These are phyloP conservation scores for Alligator sinensis DNA, from an alignment of 2,113 vertebrate genomes.

Conservation along the genomic window DNA sequence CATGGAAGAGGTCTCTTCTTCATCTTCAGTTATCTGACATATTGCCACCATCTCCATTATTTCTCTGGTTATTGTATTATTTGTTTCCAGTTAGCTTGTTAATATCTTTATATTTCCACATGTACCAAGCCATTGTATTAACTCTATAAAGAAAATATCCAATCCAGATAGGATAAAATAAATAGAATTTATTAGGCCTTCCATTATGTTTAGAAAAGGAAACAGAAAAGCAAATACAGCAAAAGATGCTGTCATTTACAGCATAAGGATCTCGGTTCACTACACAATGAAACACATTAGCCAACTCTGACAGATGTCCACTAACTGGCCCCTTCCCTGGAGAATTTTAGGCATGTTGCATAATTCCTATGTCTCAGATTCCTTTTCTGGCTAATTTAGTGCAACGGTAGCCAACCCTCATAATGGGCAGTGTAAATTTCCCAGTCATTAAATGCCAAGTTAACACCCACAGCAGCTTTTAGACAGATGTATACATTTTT, in stretches of 20 bases:
- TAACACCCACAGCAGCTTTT: slow-evolving; percentile 12
- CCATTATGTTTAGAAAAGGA: neutral
- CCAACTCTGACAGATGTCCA: neutral
- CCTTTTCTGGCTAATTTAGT: neutral
- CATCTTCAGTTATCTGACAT: neutral
- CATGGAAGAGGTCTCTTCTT: neutral
- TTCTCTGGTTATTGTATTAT: neutral
- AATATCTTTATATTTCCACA: neutral
- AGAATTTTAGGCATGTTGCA: neutral
- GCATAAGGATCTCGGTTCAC: neutral
- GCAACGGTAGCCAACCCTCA: neutral
- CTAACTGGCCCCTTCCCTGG: neutral
- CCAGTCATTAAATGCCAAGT: slow-evolving; percentile 36
- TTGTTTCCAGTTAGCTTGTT: neutral
- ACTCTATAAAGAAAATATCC: neutral
- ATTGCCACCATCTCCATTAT: neutral
- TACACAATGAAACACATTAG: neutral
- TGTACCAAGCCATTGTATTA: neutral
- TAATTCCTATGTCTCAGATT: neutral
- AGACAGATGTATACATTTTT: neutral
- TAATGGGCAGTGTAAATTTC: neutral
- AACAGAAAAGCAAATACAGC: neutral
- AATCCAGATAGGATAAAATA: neutral
- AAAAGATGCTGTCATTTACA: neutral
- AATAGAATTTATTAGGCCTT: neutral